Evolutionary conservation across 2,797 vertebrate genomes (phyloP).

Genomic region (Oophaga sylvatica): DNA sequence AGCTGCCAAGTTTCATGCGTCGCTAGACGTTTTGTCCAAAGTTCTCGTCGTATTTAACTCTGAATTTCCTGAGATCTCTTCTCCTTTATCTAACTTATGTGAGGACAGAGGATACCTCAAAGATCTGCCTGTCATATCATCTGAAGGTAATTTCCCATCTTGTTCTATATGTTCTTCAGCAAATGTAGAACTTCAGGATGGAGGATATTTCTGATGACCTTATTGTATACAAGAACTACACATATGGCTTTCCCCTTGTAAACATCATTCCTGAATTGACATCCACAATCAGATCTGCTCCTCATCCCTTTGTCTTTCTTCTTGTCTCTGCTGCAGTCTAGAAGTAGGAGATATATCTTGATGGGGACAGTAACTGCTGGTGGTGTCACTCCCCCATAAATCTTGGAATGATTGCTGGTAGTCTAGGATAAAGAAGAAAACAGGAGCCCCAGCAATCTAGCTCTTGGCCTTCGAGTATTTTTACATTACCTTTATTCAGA

Average conservation of each 20-base stretch:
- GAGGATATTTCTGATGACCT: slow-evolving; percentile 1
- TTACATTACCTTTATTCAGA: slow-evolving; percentile 37
- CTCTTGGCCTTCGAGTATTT: slow-evolving; percentile 6
- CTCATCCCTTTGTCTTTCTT: slow-evolving; percentile 49
- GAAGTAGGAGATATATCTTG: slow-evolving; percentile 56
- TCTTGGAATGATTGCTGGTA: slow-evolving; percentile 39
- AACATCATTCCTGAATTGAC: slow-evolving; percentile 38
- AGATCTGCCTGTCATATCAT: background rate
- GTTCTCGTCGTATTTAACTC: slow-evolving; percentile 48
- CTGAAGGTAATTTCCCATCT: background rate
- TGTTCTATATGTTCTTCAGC: background rate
- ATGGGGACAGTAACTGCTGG: slow-evolving; percentile 48
- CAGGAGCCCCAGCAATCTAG: slow-evolving; percentile 20
- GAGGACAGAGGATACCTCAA: background rate
- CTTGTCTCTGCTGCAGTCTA: slow-evolving; percentile 40
- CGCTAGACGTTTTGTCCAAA: slow-evolving; percentile 44
- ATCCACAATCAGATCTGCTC: slow-evolving; percentile 23
- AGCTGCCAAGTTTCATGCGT: slow-evolving; percentile 57
- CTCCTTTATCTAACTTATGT: background rate
- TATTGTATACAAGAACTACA: slow-evolving; percentile 2
- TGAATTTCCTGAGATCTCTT: slow-evolving; percentile 24
- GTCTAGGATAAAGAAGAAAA: slow-evolving; percentile 34
- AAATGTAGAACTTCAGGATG: background rate
- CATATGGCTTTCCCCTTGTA: background rate
- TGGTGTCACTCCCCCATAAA: slow-evolving; percentile 53